Base-by-base conservation (phyloP, 2,888 invertebrate genomes). In the Dynastes grantii region DNA sequence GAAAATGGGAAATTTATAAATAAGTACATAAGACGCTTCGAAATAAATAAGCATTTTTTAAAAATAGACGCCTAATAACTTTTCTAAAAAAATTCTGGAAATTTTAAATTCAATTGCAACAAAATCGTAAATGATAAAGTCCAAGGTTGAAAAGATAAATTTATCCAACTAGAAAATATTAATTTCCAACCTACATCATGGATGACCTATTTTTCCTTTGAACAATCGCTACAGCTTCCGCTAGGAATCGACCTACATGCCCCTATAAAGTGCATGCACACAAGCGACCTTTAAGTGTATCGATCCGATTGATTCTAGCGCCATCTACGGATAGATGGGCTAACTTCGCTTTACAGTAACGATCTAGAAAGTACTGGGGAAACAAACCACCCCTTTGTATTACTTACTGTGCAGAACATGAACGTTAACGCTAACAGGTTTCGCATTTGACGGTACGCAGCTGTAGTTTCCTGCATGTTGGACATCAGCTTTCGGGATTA, bases 391-490 rank as follows among this genome's bases (percentile, higher is more conserved):
- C n/a, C 5, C n/a, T 1, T 2, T 53, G 2, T 37, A 13, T 37
- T 37, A 68, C 91, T 91, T 87, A 93, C 93, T 93, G 86, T 92
- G 91, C 68, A 94, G 89, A 40, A 95, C 94, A 85, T 95, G 94
- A 0, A 95, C 94, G 58, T 92, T 93, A 80, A 95, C 94, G 79
- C 93, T 94, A 32, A 94, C 93, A 5, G 94, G 92, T 80, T 92
- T 91, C 0, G 95, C 94, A 87, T 95, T 95, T 8, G 95, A 94
- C 8, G 95, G 95, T 58, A 94, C 94, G 85, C 95, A 95, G 11
- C 94, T 94, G 86, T 95, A 95, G 89, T 95, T 95, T 27, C 95
- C 95, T n/a, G 93, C 93, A 85, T 95, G 94, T 68, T 89, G 86
- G 85, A 89, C 90, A 82, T 92, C 91, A 16, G 90, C 90, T 82